phyloP scores from a whole-genome alignment of 2,797 vertebrate genomes.

The Gastrophryne carolinensis region DNA sequence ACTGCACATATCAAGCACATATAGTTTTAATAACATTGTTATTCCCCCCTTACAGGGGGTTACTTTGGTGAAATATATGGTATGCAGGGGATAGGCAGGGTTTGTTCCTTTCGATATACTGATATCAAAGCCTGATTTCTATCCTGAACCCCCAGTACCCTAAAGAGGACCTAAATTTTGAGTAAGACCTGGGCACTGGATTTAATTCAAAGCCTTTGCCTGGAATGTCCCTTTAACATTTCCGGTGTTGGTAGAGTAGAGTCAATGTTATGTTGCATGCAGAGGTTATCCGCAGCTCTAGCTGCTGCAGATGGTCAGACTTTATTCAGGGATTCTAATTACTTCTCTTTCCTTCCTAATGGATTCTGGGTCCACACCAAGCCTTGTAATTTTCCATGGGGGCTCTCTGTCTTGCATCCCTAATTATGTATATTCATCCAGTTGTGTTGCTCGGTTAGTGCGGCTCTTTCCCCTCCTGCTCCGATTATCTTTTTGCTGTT shows the following conservation, averaged over 20 bases:
- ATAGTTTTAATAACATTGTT: too few species aligned
- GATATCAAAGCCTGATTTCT: too few species aligned
- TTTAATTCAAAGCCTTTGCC: too few species aligned
- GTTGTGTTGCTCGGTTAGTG: conserved; percentile 20
- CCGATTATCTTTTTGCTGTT: conserved; percentile 15
- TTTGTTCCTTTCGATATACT: too few species aligned
- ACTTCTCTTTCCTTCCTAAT: neutral
- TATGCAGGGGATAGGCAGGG: too few species aligned
- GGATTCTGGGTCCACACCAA: neutral
- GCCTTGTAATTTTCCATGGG: conserved; percentile 2
- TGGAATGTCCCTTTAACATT: too few species aligned
- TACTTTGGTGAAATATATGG: too few species aligned
- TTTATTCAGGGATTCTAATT: neutral
- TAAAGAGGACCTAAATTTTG: too few species aligned
- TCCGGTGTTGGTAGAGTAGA: neutral
- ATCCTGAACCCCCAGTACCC: too few species aligned
- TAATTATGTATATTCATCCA: conserved; percentile 33
- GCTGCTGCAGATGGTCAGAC: conserved; percentile 4
- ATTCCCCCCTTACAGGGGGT: too few species aligned
- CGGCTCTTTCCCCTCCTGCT: conserved; percentile 2
- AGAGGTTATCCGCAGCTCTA: neutral
- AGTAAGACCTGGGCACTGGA: too few species aligned
- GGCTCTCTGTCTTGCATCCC: neutral
- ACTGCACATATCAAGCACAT: too few species aligned
- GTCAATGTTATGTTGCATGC: neutral